phyloP scores from a whole-genome alignment of 2,888 invertebrate genomes.

The Drosophila koepferae region DNA sequence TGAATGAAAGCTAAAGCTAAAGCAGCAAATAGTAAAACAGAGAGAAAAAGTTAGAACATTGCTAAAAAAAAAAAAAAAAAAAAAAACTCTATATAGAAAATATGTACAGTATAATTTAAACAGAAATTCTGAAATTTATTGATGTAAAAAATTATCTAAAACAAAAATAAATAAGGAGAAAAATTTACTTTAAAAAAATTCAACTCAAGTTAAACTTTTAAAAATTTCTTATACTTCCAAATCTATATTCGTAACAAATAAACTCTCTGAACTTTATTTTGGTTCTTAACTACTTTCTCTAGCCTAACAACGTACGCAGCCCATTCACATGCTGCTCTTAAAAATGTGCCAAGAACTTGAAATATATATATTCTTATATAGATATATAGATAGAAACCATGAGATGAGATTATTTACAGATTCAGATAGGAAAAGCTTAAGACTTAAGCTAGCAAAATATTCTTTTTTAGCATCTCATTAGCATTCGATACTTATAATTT shows the following conservation, averaged over 20 bases:
- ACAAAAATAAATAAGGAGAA: not conserved
- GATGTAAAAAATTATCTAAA: not conserved
- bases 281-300: not conserved
- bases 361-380: slow-evolving; percentile 9
- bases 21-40: slow-evolving; percentile 35
- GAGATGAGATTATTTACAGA: slow-evolving; percentile 49
- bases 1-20: slow-evolving; percentile 43
- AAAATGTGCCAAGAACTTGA: slow-evolving; percentile 14
- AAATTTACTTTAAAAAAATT: not conserved
- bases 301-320: slow-evolving; percentile 1
- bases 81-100: not conserved
- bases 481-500: slow-evolving; percentile 66
- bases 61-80: not conserved
- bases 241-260: not conserved
- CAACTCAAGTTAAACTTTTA: not conserved
- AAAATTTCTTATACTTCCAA: no score
- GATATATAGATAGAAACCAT: slow-evolving; percentile 29
- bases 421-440: slow-evolving; percentile 29
- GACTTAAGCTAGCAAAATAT: slow-evolving; percentile 37
- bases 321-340: slow-evolving; percentile 5
- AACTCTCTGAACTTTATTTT: not conserved
- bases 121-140: not conserved
- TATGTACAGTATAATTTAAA: not conserved
- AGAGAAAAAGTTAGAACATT: not conserved
- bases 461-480: slow-evolving; percentile 70